Conservation (phyloP, 1,140 invertebrate species). For the Cherax destructor region DNA sequence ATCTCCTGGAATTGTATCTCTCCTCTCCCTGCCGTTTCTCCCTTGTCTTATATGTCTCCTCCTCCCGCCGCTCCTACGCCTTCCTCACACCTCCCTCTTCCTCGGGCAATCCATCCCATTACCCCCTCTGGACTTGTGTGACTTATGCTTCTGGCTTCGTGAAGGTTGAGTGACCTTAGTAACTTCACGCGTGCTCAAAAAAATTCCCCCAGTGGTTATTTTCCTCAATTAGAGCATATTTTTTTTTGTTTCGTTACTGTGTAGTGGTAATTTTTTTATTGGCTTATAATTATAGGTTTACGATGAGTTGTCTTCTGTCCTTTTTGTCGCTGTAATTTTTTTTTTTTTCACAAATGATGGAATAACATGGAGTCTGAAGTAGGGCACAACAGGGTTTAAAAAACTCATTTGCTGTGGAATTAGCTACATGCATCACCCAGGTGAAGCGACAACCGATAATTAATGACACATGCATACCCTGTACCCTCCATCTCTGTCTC, state of each 20-base stretch:
- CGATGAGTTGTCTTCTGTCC: too few relatives aligned
- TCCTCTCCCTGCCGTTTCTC: neutral
- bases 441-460: slow-evolving; percentile 29
- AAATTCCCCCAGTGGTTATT: too few relatives aligned
- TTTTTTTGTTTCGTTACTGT: too few relatives aligned
- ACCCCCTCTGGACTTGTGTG: neutral
- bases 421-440: neutral
- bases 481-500: neutral
- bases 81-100: too few relatives aligned
- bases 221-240: too few relatives aligned
- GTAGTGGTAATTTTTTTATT: too few relatives aligned
- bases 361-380: neutral
- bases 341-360: neutral
- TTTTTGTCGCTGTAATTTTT: too few relatives aligned
- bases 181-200: too few relatives aligned
- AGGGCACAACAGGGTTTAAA: neutral
- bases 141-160: neutral
- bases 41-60: neutral
- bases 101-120: too few relatives aligned
- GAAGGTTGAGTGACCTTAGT: too few relatives aligned
- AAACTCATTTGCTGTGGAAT: neutral
- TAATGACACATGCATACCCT: slow-evolving; percentile 38
- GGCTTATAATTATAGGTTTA: too few relatives aligned
- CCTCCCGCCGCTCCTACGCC: slow-evolving; percentile 12
- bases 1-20: neutral